Evolutionary conservation across 2,888 invertebrate genomes (phyloP), one percentile per base, ranked within the genome.

Genomic region (Lordiphosa andalusiaca): DNA sequence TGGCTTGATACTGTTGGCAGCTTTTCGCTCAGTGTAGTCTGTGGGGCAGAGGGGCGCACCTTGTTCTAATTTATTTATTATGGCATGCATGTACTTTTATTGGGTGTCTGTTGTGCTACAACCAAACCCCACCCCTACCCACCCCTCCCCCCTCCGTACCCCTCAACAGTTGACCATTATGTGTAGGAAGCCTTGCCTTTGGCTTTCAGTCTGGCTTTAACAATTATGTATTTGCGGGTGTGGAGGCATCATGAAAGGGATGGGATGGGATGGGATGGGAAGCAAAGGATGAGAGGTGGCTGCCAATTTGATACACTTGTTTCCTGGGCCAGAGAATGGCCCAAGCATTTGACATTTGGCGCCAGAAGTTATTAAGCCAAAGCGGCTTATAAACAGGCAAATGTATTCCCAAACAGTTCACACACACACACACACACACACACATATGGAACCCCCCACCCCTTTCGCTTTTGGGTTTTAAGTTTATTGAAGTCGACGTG

Each of bases 41-140:
- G 38, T 42, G 21, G 6, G 9, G 30, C 6, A n/a, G 6, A 33
- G 60, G 6, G 44, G 60, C 62, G 66, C 84, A 85, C 84, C 85
- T 77, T 77, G 76, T 71, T 75, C 83, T 77, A 84, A 77, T 85
- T 77, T 77, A 77, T 77, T 77, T 77, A 77, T 77, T 77, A 72
- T 68, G 62, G 65, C 63, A 61, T 69, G 76, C 69, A 69, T 85
- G 81, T 80, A 67, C 84, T 78, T 80, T 84, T 69, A 78, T 85
- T 78, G 83, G 64, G 54, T 66, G 73, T 73, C 66, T 73, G 70
- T 33, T 36, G 12, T 23, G 12, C n/a, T 16, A 13, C 9, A 13
- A 1, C 6, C 47, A 5, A 2, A 6, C 19, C n/a, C 12, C 33
- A 16, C 13, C 5, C 30, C 13, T 4, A 4, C 12, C 5, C n/a